Evolutionary conservation across 1,140 invertebrate species (phyloP).

Genomic region (Drosophila burlai): DNA sequence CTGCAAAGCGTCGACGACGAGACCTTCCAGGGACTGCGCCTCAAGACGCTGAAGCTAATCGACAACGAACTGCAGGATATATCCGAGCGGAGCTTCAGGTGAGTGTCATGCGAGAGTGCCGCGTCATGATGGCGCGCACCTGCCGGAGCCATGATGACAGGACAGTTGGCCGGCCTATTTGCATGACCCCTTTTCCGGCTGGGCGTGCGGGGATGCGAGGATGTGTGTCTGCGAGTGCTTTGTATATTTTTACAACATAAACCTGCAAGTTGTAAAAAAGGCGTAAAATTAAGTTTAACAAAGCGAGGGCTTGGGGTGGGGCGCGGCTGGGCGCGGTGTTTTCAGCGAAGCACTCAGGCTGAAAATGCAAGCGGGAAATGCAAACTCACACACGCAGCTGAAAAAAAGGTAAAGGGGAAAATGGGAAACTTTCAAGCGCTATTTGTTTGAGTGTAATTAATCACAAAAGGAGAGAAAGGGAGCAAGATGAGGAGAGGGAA

Average conservation of each 20-base stretch:
- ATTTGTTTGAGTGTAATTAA: conserved; percentile 83
- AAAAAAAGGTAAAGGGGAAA: conserved; percentile 27
- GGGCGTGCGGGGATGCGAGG: conserved; percentile 29
- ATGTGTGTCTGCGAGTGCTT: conserved; percentile 51
- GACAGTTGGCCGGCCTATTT: conserved; percentile 72
- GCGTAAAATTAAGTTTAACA: conserved; percentile 84
- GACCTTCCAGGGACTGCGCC: conserved; percentile 85
- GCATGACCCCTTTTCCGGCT: conserved; percentile 54
- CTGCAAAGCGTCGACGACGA: conserved; percentile 86
- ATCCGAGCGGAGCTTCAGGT: conserved; percentile 85
- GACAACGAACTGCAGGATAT: conserved; percentile 86
- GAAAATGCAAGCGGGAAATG: conserved; percentile 81
- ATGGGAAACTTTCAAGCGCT: conserved; percentile 74
- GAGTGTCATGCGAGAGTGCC: conserved; percentile 58
- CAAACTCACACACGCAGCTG: conserved; percentile 68
- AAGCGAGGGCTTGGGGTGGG: conserved; percentile 41
- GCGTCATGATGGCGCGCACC: conserved; percentile 51
- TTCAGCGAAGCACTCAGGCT: conserved; percentile 64
- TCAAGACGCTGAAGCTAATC: conserved; percentile 86
- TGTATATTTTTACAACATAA: conserved; percentile 68
- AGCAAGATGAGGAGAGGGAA: neutral
- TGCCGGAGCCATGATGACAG: conserved; percentile 49
- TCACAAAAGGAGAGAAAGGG: conserved; percentile 61
- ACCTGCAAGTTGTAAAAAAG: conserved; percentile 81
- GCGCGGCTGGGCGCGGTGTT: conserved; percentile 1